Conservation (phyloP, 2,888 invertebrate genomes). For the Cordilura impudica region DNA sequence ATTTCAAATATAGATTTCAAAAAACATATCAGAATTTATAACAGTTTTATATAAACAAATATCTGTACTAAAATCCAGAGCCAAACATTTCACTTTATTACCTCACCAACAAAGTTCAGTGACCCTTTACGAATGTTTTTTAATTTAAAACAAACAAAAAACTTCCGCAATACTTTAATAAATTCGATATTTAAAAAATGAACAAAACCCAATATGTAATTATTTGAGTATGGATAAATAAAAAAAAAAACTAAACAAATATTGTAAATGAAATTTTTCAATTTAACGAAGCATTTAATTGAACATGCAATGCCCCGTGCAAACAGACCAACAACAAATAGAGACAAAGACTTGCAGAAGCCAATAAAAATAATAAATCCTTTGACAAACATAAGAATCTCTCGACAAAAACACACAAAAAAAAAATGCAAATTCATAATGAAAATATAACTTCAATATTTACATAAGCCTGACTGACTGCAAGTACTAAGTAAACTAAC, state of each 20-base stretch:
- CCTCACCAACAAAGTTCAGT: background rate
- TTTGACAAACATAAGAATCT: background rate
- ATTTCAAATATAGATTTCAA: too few relatives aligned
- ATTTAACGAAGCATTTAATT: constrained; percentile 57
- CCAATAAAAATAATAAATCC: constrained; percentile 5
- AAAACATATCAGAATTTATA: too few relatives aligned
- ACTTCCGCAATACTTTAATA: background rate
- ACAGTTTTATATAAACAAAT: too few relatives aligned
- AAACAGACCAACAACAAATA: constrained; percentile 30
- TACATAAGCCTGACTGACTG: background rate
- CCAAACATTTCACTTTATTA: too few relatives aligned
- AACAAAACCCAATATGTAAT: constrained; percentile 36
- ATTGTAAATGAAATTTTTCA: constrained; percentile 22
- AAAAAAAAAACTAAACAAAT: constrained; percentile 11
- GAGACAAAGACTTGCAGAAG: background rate
- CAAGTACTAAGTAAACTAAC: background rate
- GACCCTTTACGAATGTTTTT: background rate
- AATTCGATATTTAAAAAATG: constrained; percentile 19
- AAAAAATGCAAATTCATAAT: constrained; percentile 42
- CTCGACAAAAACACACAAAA: background rate
- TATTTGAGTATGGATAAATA: constrained; percentile 1
- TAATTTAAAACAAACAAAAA: background rate
- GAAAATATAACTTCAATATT: background rate
- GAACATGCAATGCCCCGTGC: constrained; percentile 42
- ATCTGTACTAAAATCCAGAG: too few relatives aligned